Evolutionary conservation across 2,113 vertebrate genomes (phyloP), one percentile per base, ranked within the genome.

Genomic region (Pseudopodoces humilis): DNA sequence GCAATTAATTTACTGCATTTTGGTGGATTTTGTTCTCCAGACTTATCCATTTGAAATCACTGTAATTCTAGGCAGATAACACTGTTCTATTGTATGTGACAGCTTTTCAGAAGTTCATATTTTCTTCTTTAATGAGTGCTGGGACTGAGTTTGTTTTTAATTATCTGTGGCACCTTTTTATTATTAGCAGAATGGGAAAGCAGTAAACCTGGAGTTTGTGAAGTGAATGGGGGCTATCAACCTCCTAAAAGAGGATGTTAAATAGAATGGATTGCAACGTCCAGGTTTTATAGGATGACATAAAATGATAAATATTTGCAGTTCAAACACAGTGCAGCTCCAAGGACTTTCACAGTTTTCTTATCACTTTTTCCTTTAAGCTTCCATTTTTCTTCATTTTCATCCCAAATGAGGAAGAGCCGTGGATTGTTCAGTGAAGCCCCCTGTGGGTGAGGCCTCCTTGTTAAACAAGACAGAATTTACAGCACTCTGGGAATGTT

Each of bases 1-100:
- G 94, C 96, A 97, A 97, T 97, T 97, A 97, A 97, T 97, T 97
- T 95, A 93, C 87, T 92, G 62, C 12, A 13, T 98, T 98, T 96
- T 88, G 56, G 92, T 83, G 78, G 86, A 83, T 95, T 97, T 95
- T 78, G 94, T 95, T 83, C 92, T 78, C 83, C 68, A 50, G 92
- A 62, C 63, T 72, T 96, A 93, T 79, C 96, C 79, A 79, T 94
- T 94, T 97, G 93, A 95, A 98, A 97, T 97, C 93, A 84, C 79
- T 93, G 81, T 95, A 96, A 96, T 94, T 96, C 85, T 94, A 70
- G 67, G 86, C 58, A 94, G 96, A 95, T 91, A 96, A 31, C 52
- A 50, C 72, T 84, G 81, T 84, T 96, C 95, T 96, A 96, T 97
- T 96, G 53, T 91, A 92, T 95, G 69, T 96, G 95, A 96, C 96